Evolutionary conservation across 2,797 vertebrate genomes (phyloP), one percentile per base, ranked within the genome.

Genomic region (Phylloscopus collybita): DNA sequence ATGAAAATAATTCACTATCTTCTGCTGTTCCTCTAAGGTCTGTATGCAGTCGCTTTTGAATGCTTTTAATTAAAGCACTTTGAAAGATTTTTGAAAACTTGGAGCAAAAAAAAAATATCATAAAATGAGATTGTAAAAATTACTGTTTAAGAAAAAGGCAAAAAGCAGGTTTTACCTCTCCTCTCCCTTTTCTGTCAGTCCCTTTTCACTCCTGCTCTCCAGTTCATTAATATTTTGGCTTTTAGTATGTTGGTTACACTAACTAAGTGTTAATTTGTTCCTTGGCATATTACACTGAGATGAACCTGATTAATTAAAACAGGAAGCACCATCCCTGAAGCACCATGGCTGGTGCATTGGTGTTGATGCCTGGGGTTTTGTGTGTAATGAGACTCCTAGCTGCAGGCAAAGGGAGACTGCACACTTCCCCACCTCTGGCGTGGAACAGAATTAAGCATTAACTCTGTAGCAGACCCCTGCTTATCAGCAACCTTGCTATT

Each of bases 401-500:
- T 98, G 96, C 95, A 97, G 98, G 98, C 97, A 93, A 95, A 94
- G 79, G 67, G 86, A 97, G 88, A 53, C 92, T 34, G 56, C 92
- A 85, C 40, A 81, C 76, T 91, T 93, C 80, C 86, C 86, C 32
- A 70, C 93, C 94, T 95, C 96, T 93, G 97, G 90, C 56, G 5
- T 69, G 80, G 95, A 97, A 91, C 85, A 20, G 97, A 97, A 98
- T 98, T 98, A 98, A 98, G 94, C 95, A 97, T 98, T 97, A 98
- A 98, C 97, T 97, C 96, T 95, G 97, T 97, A 97, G 97, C 97
- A 97, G 97, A 97, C 98, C 97, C 96, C 95, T 96, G 97, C 98
- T 98, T 98, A 98, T 98, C 99, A 98, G 98, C 97, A 97, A 98
- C 98, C 97, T 98, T 98, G 97, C 97, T 98, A 97, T 98, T 98